phyloP scores from a whole-genome alignment of 2,888 invertebrate species.

The Chironomus riparius region DNA sequence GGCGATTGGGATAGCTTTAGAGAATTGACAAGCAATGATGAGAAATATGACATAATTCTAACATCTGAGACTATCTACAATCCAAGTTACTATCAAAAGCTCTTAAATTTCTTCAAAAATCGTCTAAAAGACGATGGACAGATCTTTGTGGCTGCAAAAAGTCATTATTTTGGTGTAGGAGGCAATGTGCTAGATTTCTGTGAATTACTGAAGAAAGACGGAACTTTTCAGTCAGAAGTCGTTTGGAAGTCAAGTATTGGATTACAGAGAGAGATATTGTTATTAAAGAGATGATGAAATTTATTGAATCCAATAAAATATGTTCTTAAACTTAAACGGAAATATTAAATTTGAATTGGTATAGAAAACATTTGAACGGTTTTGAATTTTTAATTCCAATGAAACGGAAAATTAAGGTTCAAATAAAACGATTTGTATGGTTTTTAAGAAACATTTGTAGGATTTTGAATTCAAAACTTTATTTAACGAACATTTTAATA shows the following conservation, averaged over 20 bases:
- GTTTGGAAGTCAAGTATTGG: slow-evolving; percentile 59
- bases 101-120: slow-evolving; percentile 57
- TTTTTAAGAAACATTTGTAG: no score
- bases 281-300: slow-evolving; percentile 39
- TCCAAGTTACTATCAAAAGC: slow-evolving; percentile 63
- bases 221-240: slow-evolving; percentile 46
- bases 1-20: slow-evolving; percentile 67
- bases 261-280: slow-evolving; percentile 53
- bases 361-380: no score
- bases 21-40: slow-evolving; percentile 38
- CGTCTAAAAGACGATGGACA: slow-evolving; percentile 53
- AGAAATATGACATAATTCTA: slow-evolving; percentile 73
- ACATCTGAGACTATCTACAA: slow-evolving; percentile 94
- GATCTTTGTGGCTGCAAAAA: slow-evolving; percentile 76
- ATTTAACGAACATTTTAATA: no score
- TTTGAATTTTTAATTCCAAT: no score
- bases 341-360: neutral
- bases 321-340: neutral
- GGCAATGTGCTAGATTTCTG: slow-evolving; percentile 75
- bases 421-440: no score
- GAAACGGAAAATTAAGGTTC: no score
- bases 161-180: slow-evolving; percentile 91
- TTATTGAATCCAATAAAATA: slow-evolving; percentile 19
- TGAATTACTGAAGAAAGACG: slow-evolving; percentile 47
- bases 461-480: no score